Conservation (phyloP, 2,888 invertebrate species). For the Coelinius sp. region DNA sequence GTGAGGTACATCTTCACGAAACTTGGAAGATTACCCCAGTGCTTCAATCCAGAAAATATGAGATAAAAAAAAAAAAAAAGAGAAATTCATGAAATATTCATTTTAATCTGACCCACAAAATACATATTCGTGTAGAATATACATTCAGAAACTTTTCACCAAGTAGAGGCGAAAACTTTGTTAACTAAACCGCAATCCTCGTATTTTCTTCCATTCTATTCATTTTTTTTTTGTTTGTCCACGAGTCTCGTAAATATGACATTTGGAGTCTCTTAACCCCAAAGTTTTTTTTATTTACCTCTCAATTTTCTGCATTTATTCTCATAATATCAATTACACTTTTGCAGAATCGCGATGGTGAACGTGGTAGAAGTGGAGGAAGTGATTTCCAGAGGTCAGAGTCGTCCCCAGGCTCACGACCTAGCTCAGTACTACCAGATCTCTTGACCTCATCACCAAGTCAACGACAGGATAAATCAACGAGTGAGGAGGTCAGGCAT, state of each 20-base stretch:
- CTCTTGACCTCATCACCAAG: constrained; percentile 92
- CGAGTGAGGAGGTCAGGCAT: constrained; percentile 91
- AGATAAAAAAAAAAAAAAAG: constrained; percentile 15
- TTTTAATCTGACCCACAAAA: constrained; percentile 31
- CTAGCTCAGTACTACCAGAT: constrained; percentile 95
- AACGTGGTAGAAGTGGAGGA: constrained; percentile 70
- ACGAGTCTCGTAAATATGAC: constrained; percentile 29
- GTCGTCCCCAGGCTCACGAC: constrained; percentile 77
- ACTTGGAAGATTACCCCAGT: constrained; percentile 30
- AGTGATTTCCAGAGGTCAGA: constrained; percentile 74
- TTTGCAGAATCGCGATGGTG: constrained; percentile 67
- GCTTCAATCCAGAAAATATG: constrained; percentile 21
- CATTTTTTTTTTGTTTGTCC: background rate
- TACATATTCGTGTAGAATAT: constrained; percentile 31
- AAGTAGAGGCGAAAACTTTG: constrained; percentile 32
- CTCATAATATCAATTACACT: constrained; percentile 39
- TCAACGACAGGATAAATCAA: constrained; percentile 91
- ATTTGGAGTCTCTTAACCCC: constrained; percentile 24
- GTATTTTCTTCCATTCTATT: constrained; percentile 2
- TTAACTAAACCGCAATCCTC: constrained; percentile 22
- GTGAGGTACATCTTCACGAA: constrained; percentile 39
- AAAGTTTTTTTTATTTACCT: constrained; percentile 14
- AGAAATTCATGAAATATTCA: constrained; percentile 37
- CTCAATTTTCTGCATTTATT: constrained; percentile 25
- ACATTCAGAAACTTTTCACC: constrained; percentile 37